Evolutionary conservation across 2,113 vertebrate genomes (phyloP).

Genomic region (Eira barbara): DNA sequence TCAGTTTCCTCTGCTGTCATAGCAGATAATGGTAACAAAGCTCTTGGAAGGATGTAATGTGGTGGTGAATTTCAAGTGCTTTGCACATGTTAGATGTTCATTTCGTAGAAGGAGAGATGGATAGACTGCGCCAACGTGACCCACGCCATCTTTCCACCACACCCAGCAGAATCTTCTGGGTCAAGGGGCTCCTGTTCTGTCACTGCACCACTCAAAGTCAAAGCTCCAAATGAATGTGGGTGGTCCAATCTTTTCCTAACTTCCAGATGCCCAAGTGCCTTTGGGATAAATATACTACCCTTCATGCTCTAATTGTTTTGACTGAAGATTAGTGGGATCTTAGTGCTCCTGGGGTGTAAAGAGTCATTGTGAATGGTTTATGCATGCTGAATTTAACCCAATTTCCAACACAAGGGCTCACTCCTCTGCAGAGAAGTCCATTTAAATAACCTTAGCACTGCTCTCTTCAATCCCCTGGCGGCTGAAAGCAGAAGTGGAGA

Average conservation of each 20-base stretch:
- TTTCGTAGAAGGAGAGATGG: fast-evolving
- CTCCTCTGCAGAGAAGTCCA: background rate
- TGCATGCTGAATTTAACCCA: background rate
- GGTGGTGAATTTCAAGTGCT: background rate
- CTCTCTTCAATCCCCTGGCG: background rate
- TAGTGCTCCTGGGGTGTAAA: background rate
- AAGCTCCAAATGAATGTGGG: background rate
- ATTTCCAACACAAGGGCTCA: background rate
- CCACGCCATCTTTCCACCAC: background rate
- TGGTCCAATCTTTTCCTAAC: background rate
- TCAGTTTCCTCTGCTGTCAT: background rate
- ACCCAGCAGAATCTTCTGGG: background rate
- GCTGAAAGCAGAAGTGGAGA: background rate
- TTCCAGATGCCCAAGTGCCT: background rate
- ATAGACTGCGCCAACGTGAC: background rate
- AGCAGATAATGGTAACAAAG: background rate
- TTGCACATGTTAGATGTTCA: fast-evolving
- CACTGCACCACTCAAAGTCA: background rate
- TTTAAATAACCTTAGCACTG: background rate
- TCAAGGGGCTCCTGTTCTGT: background rate
- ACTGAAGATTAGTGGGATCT: background rate
- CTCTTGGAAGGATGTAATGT: fast-evolving
- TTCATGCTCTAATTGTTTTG: background rate
- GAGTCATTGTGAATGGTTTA: background rate
- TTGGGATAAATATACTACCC: background rate